Evolutionary conservation across 1,140 invertebrate genomes (phyloP).

Genomic region (Heliconius hermathena): DNA sequence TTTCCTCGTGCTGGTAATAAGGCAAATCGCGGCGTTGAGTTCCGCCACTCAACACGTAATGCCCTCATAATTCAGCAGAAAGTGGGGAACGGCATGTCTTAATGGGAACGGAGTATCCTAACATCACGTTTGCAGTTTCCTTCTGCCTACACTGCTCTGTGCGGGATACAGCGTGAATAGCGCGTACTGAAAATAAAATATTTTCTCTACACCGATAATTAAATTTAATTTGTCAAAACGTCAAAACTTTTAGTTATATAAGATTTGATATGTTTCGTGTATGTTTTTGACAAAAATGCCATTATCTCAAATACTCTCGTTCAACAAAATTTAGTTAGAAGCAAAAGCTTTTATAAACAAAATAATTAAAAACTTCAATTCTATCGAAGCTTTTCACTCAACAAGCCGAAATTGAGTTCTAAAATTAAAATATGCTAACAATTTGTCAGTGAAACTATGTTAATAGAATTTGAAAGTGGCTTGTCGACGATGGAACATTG

Average conservation of each 20-base stretch:
- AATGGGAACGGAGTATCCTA: no score
- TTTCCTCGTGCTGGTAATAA: not conserved
- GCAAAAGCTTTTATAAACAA: not conserved
- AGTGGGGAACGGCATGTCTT: no score
- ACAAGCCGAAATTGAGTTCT: not conserved
- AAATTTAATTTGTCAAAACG: no score
- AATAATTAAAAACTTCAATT: not conserved
- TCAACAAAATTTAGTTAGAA: not conserved
- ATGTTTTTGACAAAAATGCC: no score
- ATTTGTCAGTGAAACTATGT: slow-evolving; percentile 3
- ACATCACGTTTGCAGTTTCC: no score
- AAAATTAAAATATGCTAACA: slow-evolving; percentile 2
- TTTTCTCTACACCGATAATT: no score
- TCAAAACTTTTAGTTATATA: no score
- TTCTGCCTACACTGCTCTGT: no score
- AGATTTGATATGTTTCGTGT: no score
- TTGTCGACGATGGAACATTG: not conserved
- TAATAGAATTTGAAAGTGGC: not conserved
- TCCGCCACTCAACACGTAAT: not conserved
- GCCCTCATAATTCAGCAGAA: no score
- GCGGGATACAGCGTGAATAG: no score
- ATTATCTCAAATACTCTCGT: not conserved
- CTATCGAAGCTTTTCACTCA: not conserved
- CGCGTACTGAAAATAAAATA: no score
- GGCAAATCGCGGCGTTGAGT: not conserved